A percentile compares a stretch with the other conserved stretches of the same genome.
phyloP scores from a whole-genome alignment of 2,113 vertebrate genomes.

The Suricata suricatta region DNA sequence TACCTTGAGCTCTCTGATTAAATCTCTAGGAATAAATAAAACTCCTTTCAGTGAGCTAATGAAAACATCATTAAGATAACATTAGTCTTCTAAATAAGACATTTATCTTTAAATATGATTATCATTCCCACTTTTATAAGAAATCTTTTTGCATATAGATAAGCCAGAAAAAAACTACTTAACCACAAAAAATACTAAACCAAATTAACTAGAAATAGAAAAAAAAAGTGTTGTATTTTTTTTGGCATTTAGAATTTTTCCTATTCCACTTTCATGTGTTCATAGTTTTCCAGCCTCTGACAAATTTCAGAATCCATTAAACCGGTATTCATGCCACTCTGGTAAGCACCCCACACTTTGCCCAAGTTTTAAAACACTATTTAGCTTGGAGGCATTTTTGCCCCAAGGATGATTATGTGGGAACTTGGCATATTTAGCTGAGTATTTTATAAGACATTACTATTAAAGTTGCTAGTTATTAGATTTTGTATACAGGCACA shows the following conservation, averaged over 20 bases:
- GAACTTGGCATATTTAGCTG: neutral
- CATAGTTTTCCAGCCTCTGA: neutral
- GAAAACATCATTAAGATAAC: conserved; percentile 25
- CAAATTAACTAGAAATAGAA: neutral
- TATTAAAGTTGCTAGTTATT: neutral
- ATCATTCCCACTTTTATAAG: neutral
- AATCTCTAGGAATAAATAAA: conserved; percentile 35
- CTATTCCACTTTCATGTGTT: neutral
- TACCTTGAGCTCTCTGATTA: neutral
- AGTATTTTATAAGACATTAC: neutral
- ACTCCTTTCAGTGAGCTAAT: neutral
- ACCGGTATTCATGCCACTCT: neutral
- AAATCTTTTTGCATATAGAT: conserved; percentile 12
- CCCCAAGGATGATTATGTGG: neutral
- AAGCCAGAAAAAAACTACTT: conserved; percentile 30
- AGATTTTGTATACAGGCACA: neutral
- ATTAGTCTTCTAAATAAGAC: conserved; percentile 46
- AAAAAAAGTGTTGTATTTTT: neutral
- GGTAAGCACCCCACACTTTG: neutral
- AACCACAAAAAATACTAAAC: neutral
- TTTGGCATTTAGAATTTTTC: neutral
- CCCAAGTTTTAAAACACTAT: neutral
- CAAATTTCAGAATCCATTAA: neutral
- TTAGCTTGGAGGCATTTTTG: neutral
- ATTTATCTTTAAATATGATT: conserved; percentile 27